phyloP scores from a whole-genome alignment of 2,113 vertebrate species.

The Alaudala cheleensis region DNA sequence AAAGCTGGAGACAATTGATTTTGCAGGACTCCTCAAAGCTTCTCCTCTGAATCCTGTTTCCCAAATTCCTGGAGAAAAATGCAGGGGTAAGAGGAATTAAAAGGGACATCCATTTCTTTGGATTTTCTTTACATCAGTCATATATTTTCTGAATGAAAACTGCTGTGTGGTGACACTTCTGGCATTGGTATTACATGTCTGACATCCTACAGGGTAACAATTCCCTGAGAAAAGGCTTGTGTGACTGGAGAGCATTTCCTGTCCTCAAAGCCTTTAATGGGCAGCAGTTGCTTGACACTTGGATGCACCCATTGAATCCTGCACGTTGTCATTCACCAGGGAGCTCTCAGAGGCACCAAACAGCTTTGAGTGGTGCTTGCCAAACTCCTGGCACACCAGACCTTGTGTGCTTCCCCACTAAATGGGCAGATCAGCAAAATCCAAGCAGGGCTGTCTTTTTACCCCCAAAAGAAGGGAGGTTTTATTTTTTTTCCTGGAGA shows the following conservation, averaged over 20 bases:
- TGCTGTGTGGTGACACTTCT: constrained; percentile 12
- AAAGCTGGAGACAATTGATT: neutral
- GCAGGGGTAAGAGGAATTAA: neutral
- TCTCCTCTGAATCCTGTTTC: neutral
- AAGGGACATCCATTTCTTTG: neutral
- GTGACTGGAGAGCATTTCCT: constrained; percentile 43
- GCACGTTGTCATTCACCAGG: neutral
- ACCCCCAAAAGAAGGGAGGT: neutral
- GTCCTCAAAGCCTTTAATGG: neutral
- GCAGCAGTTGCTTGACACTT: neutral
- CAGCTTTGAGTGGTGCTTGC: neutral
- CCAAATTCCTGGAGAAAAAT: neutral
- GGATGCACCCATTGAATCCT: neutral
- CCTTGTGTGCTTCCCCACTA: neutral
- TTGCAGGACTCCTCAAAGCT: neutral
- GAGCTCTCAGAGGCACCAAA: neutral
- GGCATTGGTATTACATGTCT: neutral
- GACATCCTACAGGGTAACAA: neutral
- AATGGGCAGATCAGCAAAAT: neutral
- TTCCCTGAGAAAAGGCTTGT: constrained; percentile 3
- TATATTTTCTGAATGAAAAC: constrained; percentile 44
- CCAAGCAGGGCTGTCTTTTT: neutral
- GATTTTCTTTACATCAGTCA: neutral
- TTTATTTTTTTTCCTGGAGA: neutral
- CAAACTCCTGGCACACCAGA: neutral